These are phyloP conservation scores for Myocastor coypus DNA, from an alignment of 2,113 vertebrate species.

Conservation along the genomic window DNA sequence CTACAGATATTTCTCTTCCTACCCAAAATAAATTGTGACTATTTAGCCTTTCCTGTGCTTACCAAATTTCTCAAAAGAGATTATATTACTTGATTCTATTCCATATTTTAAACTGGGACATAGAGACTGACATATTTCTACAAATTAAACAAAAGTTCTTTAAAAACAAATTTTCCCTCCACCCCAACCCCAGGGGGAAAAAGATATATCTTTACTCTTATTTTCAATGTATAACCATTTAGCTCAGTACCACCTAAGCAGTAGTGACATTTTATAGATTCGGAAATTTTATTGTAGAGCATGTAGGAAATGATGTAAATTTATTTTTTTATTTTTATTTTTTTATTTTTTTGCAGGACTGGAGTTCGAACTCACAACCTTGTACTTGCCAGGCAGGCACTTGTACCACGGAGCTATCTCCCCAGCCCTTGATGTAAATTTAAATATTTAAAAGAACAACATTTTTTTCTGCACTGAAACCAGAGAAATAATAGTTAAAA, in stretches of 20 bases:
- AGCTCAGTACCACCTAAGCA: neutral
- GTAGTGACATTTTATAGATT: conserved; percentile 10
- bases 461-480: conserved; percentile 49
- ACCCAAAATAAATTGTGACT: neutral
- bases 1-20: neutral
- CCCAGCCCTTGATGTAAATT: neutral
- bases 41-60: neutral
- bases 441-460: conserved; percentile 2
- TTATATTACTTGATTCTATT: conserved; percentile 24
- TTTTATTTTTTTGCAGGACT: too few relatives aligned
- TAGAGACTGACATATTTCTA: neutral
- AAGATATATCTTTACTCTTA: neutral
- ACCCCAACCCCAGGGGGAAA: neutral
- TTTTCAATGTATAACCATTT: neutral
- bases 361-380: too few relatives aligned
- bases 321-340: too few relatives aligned
- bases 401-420: too few relatives aligned
- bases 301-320: conserved; percentile 18
- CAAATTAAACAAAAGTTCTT: neutral
- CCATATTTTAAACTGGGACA: neutral
- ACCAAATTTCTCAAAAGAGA: conserved; percentile 33
- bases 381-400: too few relatives aligned
- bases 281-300: conserved; percentile 13
- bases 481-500: conserved; percentile 41
- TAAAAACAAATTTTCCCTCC: neutral